Percentiles rank a stretch among this genome's conserved stretches.
Evolutionary conservation across 2,888 invertebrate genomes (phyloP).

Genomic region (Athalia cordata): DNA sequence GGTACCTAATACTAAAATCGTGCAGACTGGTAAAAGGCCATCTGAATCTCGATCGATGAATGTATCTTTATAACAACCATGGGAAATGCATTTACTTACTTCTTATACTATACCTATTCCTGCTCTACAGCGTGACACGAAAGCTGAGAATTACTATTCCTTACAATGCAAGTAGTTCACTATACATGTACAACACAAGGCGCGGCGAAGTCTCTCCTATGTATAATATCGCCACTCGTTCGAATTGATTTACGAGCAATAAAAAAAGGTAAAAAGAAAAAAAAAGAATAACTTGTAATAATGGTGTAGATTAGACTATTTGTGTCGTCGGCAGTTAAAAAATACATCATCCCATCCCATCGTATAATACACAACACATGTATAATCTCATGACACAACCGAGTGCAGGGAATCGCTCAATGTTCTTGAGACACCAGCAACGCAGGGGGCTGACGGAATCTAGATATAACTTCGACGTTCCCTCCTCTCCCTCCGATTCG

Average conservation of each 20-base stretch:
- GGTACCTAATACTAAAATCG: no score
- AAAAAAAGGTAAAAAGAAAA: constrained; percentile 52
- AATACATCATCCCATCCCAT: constrained; percentile 58
- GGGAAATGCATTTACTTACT: no score
- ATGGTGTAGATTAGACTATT: constrained; percentile 64
- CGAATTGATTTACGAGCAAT: constrained; percentile 64
- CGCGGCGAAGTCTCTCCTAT: not conserved
- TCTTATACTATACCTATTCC: not conserved
- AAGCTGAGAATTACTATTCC: constrained; percentile 10
- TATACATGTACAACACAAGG: not conserved
- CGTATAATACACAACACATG: not conserved
- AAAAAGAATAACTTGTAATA: constrained; percentile 53
- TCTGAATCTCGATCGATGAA: no score
- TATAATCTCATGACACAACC: no score
- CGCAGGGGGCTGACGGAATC: not conserved
- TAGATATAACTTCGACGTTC: not conserved
- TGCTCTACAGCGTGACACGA: not conserved
- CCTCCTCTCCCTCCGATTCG: not conserved
- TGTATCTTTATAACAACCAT: no score
- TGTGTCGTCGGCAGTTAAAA: constrained; percentile 66
- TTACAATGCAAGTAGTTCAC: not conserved
- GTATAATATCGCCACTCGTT: not conserved
- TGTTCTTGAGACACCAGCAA: no score
- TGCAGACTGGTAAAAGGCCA: no score
- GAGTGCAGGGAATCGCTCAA: no score